Evolutionary conservation across 2,888 invertebrate species (phyloP).

Genomic region (Apomyelois bistriatella): DNA sequence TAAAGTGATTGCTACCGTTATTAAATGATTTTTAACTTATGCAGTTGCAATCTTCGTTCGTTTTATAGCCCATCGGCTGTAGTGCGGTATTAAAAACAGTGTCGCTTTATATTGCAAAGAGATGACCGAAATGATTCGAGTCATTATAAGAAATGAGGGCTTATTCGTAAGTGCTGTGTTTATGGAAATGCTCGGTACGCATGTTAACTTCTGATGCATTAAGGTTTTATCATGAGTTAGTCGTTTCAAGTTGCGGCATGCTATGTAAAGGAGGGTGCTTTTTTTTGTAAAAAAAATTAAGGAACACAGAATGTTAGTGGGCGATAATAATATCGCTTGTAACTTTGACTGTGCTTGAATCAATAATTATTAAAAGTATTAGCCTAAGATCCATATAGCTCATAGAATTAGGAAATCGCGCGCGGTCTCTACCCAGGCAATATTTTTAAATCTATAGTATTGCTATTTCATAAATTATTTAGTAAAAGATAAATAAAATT

Average conservation of each 20-base stretch:
- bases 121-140: conserved; percentile 32
- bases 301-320: too few species aligned
- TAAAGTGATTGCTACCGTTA: neutral
- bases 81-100: conserved; percentile 19
- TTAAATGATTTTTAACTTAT: conserved; percentile 10
- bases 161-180: conserved; percentile 40
- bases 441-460: too few species aligned
- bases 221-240: conserved; percentile 25
- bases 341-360: too few species aligned
- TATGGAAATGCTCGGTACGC: conserved; percentile 42
- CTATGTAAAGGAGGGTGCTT: neutral
- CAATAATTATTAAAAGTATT: too few species aligned
- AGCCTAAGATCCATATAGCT: too few species aligned
- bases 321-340: too few species aligned
- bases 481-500: too few species aligned
- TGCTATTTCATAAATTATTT: too few species aligned
- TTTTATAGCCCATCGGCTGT: neutral
- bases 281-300: neutral
- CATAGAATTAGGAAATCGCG: too few species aligned
- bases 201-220: conserved; percentile 34
- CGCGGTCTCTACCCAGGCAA: too few species aligned
- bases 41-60: conserved; percentile 7
- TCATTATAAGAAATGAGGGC: conserved; percentile 36
- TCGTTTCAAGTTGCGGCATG: neutral
- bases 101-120: conserved; percentile 32